Percentiles rank a stretch among this genome's conserved stretches.
These are phyloP conservation scores for Onychomys torridus DNA, from an alignment of 2,797 vertebrate species.

Conservation along the genomic window DNA sequence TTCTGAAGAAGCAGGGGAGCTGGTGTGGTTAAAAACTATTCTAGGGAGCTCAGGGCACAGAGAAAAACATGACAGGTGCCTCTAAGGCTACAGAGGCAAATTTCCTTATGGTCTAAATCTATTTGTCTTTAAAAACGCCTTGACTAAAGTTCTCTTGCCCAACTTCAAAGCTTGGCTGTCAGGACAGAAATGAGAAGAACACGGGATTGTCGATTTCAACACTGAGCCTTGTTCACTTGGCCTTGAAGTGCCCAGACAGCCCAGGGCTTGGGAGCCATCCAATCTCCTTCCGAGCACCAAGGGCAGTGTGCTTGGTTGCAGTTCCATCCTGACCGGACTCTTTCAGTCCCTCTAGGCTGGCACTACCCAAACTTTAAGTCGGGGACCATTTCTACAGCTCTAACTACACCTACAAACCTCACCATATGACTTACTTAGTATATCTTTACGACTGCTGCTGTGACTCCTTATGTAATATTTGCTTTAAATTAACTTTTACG, in stretches of 20 bases:
- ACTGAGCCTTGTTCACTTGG: neutral
- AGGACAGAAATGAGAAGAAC: neutral
- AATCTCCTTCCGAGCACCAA: neutral
- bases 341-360: neutral
- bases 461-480: constrained; percentile 5
- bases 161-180: constrained; percentile 14
- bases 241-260: neutral
- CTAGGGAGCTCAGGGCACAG: neutral
- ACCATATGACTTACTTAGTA: neutral
- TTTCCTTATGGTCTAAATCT: constrained; percentile 29
- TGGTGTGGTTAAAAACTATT: neutral
- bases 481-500: constrained; percentile 36
- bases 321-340: neutral
- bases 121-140: neutral
- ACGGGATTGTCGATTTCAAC: neutral
- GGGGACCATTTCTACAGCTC: neutral
- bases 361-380: neutral
- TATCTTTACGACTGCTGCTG: neutral
- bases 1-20: neutral
- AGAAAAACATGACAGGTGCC: constrained; percentile 5
- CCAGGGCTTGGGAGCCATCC: neutral
- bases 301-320: neutral
- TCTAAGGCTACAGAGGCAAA: neutral
- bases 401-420: neutral
- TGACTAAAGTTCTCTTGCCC: neutral